phyloP scores from a whole-genome alignment of 2,113 vertebrate genomes.

The Notothenia rossii region DNA sequence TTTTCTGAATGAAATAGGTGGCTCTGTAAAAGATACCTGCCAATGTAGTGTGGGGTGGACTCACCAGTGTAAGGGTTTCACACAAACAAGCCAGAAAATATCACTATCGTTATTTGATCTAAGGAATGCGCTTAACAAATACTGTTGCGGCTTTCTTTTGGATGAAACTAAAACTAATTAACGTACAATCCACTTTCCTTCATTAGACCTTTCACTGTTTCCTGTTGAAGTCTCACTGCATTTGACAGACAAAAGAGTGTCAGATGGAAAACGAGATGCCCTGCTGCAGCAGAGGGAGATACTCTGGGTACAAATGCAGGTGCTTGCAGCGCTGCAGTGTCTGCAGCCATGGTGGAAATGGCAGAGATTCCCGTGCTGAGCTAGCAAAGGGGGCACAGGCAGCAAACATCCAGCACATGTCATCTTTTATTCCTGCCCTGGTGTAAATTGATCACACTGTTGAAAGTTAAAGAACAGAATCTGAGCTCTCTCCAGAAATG shows the following conservation, averaged over 20 bases:
- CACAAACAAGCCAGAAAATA: neutral
- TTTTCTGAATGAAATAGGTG: constrained; percentile 19
- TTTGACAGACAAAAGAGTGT: constrained; percentile 35
- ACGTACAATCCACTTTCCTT: constrained; percentile 1
- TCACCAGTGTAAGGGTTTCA: constrained; percentile 1
- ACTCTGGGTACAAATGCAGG: neutral
- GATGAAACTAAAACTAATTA: constrained; percentile 5
- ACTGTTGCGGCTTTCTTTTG: neutral
- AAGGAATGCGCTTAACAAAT: no score
- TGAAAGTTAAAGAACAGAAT: constrained; percentile 77
- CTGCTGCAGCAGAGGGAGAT: constrained; percentile 19
- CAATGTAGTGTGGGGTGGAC: neutral
- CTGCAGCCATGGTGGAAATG: constrained; percentile 48
- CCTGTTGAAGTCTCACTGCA: constrained; percentile 19
- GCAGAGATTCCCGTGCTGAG: constrained; percentile 74
- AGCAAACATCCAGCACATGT: constrained; percentile 73
- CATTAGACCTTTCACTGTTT: neutral
- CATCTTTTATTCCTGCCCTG: constrained; percentile 84
- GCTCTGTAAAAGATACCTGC: neutral
- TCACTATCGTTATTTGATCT: no score
- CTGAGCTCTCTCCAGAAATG: constrained; percentile 69
- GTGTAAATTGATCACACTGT: constrained; percentile 86
- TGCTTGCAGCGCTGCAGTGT: constrained; percentile 11
- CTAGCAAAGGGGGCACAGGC: constrained; percentile 63
- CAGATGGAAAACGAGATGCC: constrained; percentile 29